Conservation (phyloP, 2,797 vertebrate genomes). For the Aselliscus stoliczkanus region DNA sequence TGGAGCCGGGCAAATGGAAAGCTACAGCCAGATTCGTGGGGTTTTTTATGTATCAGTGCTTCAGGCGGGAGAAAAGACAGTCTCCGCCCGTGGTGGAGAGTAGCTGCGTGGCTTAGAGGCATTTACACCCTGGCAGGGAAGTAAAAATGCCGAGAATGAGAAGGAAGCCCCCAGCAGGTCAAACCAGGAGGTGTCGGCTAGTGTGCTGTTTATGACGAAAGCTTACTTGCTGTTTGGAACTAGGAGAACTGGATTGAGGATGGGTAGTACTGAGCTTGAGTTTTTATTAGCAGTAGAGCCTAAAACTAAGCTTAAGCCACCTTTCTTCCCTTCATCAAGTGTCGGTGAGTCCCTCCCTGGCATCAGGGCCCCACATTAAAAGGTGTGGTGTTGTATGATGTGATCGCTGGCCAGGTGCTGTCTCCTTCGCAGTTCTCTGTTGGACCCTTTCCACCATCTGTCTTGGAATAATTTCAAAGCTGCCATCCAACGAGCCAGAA, state of each 20-base stretch:
- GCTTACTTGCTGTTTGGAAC: neutral
- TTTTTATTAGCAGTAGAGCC: neutral
- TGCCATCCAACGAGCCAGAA: neutral
- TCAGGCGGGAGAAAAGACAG: neutral
- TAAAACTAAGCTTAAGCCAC: neutral
- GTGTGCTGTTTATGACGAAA: neutral
- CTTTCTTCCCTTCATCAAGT: neutral
- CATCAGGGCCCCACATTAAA: neutral
- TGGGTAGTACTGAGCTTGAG: neutral
- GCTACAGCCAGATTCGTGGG: neutral
- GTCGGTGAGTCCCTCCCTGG: neutral
- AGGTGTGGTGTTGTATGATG: neutral
- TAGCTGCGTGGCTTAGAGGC: neutral
- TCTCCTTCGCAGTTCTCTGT: neutral
- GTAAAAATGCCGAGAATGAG: neutral
- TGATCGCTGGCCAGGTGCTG: neutral
- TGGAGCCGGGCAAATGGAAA: neutral
- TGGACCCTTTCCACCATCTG: neutral
- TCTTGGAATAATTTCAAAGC: neutral
- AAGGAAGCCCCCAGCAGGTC: neutral
- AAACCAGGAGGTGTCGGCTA: accelerated
- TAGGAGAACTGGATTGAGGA: neutral
- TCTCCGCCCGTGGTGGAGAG: neutral
- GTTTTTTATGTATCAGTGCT: neutral
- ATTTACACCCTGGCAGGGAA: neutral